Evolutionary conservation across 2,888 invertebrate species (phyloP).

Genomic region (Microctonus aethiopoides): DNA sequence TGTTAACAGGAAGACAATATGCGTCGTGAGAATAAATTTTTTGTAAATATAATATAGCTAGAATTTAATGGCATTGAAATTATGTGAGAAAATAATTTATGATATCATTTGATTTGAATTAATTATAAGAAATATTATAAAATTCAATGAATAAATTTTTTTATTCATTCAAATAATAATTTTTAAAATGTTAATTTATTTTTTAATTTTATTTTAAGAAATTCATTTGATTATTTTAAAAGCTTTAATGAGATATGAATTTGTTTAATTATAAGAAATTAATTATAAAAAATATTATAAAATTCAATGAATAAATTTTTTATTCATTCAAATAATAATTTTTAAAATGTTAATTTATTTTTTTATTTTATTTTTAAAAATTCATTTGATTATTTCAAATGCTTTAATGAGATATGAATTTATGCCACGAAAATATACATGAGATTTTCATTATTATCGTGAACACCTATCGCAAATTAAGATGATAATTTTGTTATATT

Average conservation of each 20-base stretch:
- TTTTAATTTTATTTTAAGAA: too few species aligned
- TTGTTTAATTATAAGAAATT: too few species aligned
- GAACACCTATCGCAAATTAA: background rate
- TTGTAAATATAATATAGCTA: background rate
- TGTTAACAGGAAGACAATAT: slow-evolving; percentile 26
- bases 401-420: too few species aligned
- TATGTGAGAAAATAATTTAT: background rate
- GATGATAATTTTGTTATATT: background rate
- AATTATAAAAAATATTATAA: background rate
- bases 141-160: background rate
- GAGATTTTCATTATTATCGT: background rate
- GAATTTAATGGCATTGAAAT: background rate
- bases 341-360: too few species aligned
- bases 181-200: too few species aligned
- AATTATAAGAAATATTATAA: background rate
- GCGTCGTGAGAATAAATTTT: background rate
- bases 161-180: too few species aligned
- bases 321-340: too few species aligned
- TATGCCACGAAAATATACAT: background rate
- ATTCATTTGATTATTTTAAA: too few species aligned
- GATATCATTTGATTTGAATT: background rate
- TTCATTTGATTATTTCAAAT: too few species aligned
- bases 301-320: background rate
- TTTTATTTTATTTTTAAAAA: too few species aligned
- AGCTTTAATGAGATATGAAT: too few species aligned